A percentile compares a stretch with the other conserved stretches of the same genome.
These are phyloP conservation scores for Neodiprion pinetum DNA, from an alignment of 1,140 invertebrate genomes.

Conservation along the genomic window DNA sequence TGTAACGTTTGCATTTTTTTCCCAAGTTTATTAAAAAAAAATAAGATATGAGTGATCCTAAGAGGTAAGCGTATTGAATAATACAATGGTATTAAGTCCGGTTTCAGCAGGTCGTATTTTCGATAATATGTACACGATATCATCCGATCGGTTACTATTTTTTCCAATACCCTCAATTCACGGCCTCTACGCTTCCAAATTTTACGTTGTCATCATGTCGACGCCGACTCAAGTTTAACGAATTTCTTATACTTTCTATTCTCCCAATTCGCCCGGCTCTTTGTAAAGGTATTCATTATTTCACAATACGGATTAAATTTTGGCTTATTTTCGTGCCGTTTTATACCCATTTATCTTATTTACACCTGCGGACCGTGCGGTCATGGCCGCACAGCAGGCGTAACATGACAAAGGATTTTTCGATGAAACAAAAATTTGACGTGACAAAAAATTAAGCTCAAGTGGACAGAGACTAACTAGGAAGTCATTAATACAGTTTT, in stretches of 20 bases:
- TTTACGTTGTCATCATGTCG: slow-evolving; percentile 63
- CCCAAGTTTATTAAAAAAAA: background rate
- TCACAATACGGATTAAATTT: background rate
- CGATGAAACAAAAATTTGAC: background rate
- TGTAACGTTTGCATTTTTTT: slow-evolving; percentile 30
- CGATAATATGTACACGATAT: too few species aligned
- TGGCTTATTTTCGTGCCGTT: background rate
- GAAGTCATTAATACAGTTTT: too few species aligned
- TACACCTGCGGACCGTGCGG: background rate
- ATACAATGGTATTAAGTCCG: background rate
- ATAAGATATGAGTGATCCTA: slow-evolving; percentile 49
- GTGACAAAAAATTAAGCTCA: background rate
- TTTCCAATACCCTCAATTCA: background rate
- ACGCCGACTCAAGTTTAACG: slow-evolving; percentile 45
- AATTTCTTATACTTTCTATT: slow-evolving; percentile 2
- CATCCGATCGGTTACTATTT: too few species aligned
- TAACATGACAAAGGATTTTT: slow-evolving; percentile 34
- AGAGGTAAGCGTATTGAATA: slow-evolving; percentile 44
- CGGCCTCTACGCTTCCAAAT: slow-evolving; percentile 44
- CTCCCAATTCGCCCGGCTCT: background rate
- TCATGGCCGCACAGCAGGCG: slow-evolving; percentile 14
- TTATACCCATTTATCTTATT: slow-evolving; percentile 13
- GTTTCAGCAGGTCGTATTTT: too few species aligned
- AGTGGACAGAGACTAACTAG: too few species aligned
- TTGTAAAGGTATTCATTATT: background rate